Evolutionary conservation across 2,113 vertebrate genomes (phyloP).

Genomic region (Muscicapa adusta): DNA sequence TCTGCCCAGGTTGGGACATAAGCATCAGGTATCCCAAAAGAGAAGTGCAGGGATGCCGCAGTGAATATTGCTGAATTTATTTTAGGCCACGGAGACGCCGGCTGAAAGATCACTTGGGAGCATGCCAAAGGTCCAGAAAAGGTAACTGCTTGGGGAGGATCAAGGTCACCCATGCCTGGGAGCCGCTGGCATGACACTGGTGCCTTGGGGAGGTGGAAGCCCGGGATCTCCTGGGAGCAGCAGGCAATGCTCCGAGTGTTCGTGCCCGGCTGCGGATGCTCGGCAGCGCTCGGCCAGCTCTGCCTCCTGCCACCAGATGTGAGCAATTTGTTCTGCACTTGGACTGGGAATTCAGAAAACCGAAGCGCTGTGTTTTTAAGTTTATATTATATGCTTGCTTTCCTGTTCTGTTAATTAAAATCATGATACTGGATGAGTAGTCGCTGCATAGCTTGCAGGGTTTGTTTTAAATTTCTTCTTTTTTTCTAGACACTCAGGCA

Average conservation of each 20-base stretch:
- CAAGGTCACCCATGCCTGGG: constrained; percentile 19
- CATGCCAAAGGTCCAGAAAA: constrained; percentile 55
- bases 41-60: not conserved
- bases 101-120: constrained; percentile 28
- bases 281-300: not conserved
- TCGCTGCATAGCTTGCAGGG: not conserved
- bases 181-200: not conserved
- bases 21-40: not conserved
- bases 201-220: not conserved
- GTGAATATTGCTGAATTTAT: constrained; percentile 32
- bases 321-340: not conserved
- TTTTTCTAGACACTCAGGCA: not conserved
- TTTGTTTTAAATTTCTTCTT: not conserved
- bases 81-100: not conserved
- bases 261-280: not conserved
- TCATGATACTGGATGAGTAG: not conserved
- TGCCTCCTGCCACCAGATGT: not conserved
- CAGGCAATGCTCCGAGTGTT: not conserved
- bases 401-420: constrained; percentile 43
- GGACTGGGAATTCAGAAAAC: not conserved
- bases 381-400: constrained; percentile 18
- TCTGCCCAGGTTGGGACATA: not conserved
- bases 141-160: constrained; percentile 15
- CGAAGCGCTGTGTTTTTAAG: not conserved
- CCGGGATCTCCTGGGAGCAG: not conserved